These are phyloP conservation scores for Brachyptera risi DNA, from an alignment of 2,888 invertebrate genomes.

Conservation along the genomic window DNA sequence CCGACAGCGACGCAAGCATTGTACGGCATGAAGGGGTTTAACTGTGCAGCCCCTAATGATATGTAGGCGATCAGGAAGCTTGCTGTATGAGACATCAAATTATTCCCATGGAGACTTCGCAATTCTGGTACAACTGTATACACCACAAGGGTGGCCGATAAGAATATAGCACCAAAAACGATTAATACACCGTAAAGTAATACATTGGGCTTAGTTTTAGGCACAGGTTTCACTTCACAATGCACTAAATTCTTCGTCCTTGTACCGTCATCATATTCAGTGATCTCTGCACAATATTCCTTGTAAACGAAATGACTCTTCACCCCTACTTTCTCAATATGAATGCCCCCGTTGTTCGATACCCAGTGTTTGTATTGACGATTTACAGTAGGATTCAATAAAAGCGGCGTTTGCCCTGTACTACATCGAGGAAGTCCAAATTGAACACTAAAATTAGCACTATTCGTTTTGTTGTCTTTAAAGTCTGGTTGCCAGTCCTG, in stretches of 20 bases:
- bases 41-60: constrained; percentile 21
- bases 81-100: constrained; percentile 27
- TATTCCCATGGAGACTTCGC: constrained; percentile 24
- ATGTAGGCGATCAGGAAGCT: constrained; percentile 24
- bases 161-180: constrained; percentile 24
- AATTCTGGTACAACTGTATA: constrained; percentile 26
- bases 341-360: not conserved
- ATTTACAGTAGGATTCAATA: not conserved
- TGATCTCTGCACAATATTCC: constrained; percentile 24
- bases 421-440: not conserved
- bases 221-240: not conserved
- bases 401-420: not conserved
- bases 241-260: constrained; percentile 11
- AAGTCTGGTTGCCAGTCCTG: not conserved
- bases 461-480: not conserved
- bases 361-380: not conserved
- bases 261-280: constrained; percentile 3
- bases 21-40: constrained; percentile 5
- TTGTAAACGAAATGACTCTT: not conserved
- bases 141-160: constrained; percentile 26
- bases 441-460: not conserved
- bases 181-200: constrained; percentile 22
- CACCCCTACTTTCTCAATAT: not conserved
- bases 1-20: constrained; percentile 17
- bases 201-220: not conserved